Base-by-base conservation (phyloP, 2,888 invertebrate species). In the Caenorhabditis uteleia region DNA sequence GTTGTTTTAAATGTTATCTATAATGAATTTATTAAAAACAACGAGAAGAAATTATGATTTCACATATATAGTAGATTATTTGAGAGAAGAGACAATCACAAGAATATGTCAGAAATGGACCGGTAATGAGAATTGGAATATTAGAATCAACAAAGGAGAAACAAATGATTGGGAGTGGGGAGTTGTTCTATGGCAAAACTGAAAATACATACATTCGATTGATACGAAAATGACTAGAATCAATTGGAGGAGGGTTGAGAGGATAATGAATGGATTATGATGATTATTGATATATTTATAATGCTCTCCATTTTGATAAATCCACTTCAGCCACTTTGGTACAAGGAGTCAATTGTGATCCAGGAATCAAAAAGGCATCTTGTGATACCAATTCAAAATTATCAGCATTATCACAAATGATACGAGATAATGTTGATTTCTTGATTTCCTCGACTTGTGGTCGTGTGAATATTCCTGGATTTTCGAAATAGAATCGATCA, bases 371-470 rank as follows among this genome's bases (percentile, higher is more conserved):
- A 64, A 74, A 75, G 7, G 74, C 73, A 66, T 78, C 64, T 61
- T 75, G 69, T 14, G 71, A 68, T 1, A 76, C 56, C 14, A 72
- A 39, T 33, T 76, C 76, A 45, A 76, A 72, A 21, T 59, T 60
- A 39, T 76, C 76, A 0, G 67, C 71, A 85, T 94, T 95, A 73
- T 93, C 91, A 81, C 95, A 95, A 55, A 92, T 85, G 0, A 93
- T 84, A 84, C 92, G 92, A 0, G 93, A 89, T 36, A 95, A 83
- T 0, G 92, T 92, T 1, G 89, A 87, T 84, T 93, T 93, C 1
- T 91, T 88, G 50, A 95, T 89, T 84, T 93, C 91, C 0, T 86
- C 84, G 16, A 94, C 85, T 88, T 95, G 94, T 3, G 73, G 78
- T 36, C 60, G 47, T 14, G 82, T 77, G 70, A 78, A 84, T 14